These are phyloP conservation scores for Allobates femoralis DNA, from an alignment of 2,797 vertebrate genomes.

Conservation along the genomic window DNA sequence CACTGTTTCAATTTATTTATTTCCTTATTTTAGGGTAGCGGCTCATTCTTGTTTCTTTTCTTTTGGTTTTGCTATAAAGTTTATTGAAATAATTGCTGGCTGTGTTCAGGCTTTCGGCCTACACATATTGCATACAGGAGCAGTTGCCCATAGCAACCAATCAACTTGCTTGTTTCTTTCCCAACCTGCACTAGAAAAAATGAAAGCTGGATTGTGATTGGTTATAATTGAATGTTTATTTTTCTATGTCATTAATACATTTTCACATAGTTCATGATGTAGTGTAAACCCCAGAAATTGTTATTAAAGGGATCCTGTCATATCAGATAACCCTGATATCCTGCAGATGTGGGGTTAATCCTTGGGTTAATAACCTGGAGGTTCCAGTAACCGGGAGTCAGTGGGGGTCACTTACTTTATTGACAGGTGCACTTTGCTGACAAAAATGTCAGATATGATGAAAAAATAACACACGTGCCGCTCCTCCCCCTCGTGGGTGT, in stretches of 20 bases:
- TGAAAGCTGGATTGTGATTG: background rate
- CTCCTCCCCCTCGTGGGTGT: background rate
- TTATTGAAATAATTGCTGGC: background rate
- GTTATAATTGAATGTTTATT: background rate
- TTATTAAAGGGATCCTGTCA: no score
- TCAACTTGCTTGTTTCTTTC: background rate
- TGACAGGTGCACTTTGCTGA: slow-evolving; percentile 23
- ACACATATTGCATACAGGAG: background rate
- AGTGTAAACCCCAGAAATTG: no score
- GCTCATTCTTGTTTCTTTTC: no score
- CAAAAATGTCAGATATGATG: slow-evolving; percentile 3
- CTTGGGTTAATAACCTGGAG: no score
- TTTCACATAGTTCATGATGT: background rate
- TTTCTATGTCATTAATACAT: background rate
- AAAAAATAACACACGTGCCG: background rate
- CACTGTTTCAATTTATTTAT: no score
- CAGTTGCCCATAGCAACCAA: background rate
- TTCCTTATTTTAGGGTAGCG: no score
- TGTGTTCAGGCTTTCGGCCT: background rate
- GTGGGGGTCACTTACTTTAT: background rate
- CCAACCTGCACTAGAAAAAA: background rate
- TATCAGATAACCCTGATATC: no score
- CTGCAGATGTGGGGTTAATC: no score
- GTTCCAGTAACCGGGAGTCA: no score
- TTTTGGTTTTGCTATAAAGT: background rate